Evolutionary conservation across 2,113 vertebrate genomes (phyloP), one percentile per base, ranked within the genome.

Genomic region (Peromyscus polionotus): DNA sequence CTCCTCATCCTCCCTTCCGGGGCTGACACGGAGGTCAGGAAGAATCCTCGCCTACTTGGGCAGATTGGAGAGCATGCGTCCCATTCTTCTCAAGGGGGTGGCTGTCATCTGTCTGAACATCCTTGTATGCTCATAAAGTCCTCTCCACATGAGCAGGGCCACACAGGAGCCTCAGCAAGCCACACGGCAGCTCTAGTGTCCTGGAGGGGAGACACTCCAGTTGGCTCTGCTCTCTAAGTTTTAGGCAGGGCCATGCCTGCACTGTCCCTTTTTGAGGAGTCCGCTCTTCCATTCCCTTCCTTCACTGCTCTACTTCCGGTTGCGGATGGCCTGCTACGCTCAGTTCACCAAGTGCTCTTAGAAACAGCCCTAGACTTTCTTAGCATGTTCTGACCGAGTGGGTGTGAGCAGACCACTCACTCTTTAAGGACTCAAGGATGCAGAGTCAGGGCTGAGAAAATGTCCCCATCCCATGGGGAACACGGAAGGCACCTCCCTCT

Each of bases 71-170:
- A 5, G 33, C 8, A 48, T 45, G 7, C 20, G 70, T 26, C 81
- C 33, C 6, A 2, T 1, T 6, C 12, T 19, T 10, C 68, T 13
- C 45, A 79, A 72, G 4, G 39, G 80, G 12, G 26, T 10, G 7
- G 33, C 4, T 20, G 31, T 20, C 7, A 3, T 26, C 14, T 68
- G n/a, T 3, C 16, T 14, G 24, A 5, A 42, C 6, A 0, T 14
- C 33, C 5, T 22, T 42, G 59, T 3, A 22, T 3, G 42, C 65
- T 73, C 33, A 26, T 22, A 7, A 39, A 26, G 79, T 36, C 54
- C 36, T 39, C 36, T 39, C 80, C 54, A 14, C 13, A 57, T 6
- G 20, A 39, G 54, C 33, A 26, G 54, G 26, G 54, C 11, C 22
- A 81, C 79, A 61, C 13, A n/a, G 33, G 24, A 11, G n/a, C 72